phyloP scores from a whole-genome alignment of 2,113 vertebrate genomes.

The Ursus arctos region DNA sequence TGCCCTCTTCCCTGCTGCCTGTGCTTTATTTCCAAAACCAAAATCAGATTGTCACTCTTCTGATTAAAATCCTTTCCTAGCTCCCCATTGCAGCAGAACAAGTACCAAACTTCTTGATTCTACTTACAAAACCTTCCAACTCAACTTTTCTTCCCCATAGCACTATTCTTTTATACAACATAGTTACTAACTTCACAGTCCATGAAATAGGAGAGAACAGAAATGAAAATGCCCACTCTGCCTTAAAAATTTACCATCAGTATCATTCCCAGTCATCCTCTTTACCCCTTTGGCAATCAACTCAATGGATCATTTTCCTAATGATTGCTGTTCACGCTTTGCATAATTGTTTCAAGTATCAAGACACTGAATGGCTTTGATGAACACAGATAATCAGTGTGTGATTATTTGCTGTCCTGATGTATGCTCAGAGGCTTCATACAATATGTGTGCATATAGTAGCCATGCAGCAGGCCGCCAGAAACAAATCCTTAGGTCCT shows the following conservation, averaged over 20 bases:
- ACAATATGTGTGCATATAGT: background rate
- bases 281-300: constrained; percentile 3
- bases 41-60: background rate
- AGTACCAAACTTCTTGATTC: background rate
- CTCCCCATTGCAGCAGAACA: background rate
- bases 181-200: background rate
- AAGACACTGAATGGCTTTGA: constrained; percentile 28
- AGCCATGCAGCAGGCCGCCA: background rate
- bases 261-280: background rate
- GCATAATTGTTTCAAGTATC: constrained; percentile 24
- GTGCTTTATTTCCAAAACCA: background rate
- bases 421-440: background rate
- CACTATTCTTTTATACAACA: background rate
- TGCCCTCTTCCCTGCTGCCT: background rate
- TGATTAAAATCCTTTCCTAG: background rate
- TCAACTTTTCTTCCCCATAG: background rate
- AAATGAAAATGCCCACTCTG: background rate
- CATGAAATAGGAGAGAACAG: background rate
- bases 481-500: background rate
- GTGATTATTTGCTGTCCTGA: background rate
- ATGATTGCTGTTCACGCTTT: constrained; percentile 46
- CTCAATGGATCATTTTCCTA: constrained; percentile 48
- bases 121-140: background rate
- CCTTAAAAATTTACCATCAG: background rate
- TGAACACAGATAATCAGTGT: constrained; percentile 34